These are phyloP conservation scores for Palythoa grandiflora DNA, from an alignment of 92 coral and sea anemone genomes.

Conservation along the genomic window DNA sequence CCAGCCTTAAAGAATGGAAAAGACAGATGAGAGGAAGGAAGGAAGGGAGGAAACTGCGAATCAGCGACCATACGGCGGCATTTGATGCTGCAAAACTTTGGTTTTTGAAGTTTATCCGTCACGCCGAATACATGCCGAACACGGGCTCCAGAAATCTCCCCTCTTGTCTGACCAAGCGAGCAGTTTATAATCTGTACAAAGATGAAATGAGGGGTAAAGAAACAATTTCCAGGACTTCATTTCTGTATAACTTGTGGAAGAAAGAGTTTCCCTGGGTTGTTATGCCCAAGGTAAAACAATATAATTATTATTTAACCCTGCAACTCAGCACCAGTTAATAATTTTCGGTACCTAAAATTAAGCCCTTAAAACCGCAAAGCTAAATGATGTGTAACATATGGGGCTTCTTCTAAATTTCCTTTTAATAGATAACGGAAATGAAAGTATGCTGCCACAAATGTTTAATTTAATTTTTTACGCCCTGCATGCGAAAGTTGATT, in stretches of 20 bases:
- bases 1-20: background rate
- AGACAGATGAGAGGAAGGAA: background rate
- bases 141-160: background rate
- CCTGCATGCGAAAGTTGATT: no score
- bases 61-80: background rate
- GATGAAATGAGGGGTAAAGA: background rate
- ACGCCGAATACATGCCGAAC: background rate
- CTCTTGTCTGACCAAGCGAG: background rate
- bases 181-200: background rate
- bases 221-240: background rate
- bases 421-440: no score
- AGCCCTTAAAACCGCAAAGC: background rate
- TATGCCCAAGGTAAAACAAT: background rate
- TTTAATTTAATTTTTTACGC: no score
- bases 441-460: no score
- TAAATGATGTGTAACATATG: background rate
- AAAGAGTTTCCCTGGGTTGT: background rate
- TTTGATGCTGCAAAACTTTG: background rate
- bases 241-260: background rate
- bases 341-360: background rate
- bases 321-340: background rate
- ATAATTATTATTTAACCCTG: no score
- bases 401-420: background rate
- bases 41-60: background rate
- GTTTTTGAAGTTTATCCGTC: background rate